These are phyloP conservation scores for Napeogenes sylphis DNA, from an alignment of 2,888 invertebrate genomes.

Conservation along the genomic window DNA sequence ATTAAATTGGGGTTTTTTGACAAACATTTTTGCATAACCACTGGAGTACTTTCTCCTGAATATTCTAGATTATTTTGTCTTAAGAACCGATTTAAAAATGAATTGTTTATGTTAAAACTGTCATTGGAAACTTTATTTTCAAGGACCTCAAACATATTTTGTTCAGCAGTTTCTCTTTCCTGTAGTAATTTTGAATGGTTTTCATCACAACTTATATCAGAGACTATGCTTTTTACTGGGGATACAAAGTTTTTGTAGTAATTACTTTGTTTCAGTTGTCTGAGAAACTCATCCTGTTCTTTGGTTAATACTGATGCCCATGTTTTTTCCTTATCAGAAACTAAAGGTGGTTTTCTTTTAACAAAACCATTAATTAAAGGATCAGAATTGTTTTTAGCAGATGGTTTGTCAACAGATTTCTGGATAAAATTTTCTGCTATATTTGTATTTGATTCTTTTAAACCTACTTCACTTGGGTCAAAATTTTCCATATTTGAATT, in stretches of 20 bases:
- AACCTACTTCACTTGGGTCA: slow-evolving; percentile 16
- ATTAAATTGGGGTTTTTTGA: slow-evolving; percentile 56
- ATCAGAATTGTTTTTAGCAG: slow-evolving; percentile 32
- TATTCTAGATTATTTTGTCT: slow-evolving; percentile 54
- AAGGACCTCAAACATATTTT: slow-evolving; percentile 86
- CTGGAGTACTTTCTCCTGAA: slow-evolving; percentile 67
- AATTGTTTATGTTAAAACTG: slow-evolving; percentile 84
- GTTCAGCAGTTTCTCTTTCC: slow-evolving; percentile 78
- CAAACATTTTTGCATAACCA: slow-evolving; percentile 62
- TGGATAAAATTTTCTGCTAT: not conserved
- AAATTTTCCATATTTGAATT: slow-evolving; percentile 10
- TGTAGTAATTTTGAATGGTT: slow-evolving; percentile 45
- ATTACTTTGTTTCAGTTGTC: slow-evolving; percentile 65
- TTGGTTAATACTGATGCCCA: slow-evolving; percentile 68
- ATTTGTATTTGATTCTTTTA: slow-evolving; percentile 9
- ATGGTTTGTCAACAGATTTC: slow-evolving; percentile 19
- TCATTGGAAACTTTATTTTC: slow-evolving; percentile 85
- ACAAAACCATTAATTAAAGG: slow-evolving; percentile 28
- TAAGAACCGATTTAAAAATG: slow-evolving; percentile 77
- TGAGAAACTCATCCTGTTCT: slow-evolving; percentile 68
- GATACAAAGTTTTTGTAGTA: slow-evolving; percentile 69
- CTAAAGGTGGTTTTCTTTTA: slow-evolving; percentile 64
- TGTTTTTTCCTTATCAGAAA: slow-evolving; percentile 60
- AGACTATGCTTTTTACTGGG: slow-evolving; percentile 59
- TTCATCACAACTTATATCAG: slow-evolving; percentile 61